A percentile compares a stretch with the other conserved stretches of the same genome.
phyloP scores from a whole-genome alignment of 1,140 invertebrate species.

The Hermatobates lingyangjiaoensis region DNA sequence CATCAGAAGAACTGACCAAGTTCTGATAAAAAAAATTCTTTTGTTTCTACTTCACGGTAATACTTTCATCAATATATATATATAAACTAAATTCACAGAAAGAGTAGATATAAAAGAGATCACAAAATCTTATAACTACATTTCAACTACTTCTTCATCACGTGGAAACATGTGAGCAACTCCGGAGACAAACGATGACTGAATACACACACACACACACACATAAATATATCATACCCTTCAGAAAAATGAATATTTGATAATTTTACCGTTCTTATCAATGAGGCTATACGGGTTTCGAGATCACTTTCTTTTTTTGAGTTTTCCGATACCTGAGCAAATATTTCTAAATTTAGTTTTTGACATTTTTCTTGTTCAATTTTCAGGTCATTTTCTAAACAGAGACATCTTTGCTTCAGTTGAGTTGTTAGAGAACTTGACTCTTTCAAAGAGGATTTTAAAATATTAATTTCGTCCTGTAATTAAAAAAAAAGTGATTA shows the following conservation, averaged over 20 bases:
- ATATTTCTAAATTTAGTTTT: constrained; percentile 5
- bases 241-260: neutral
- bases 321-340: constrained; percentile 5
- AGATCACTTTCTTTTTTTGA: constrained; percentile 8
- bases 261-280: constrained; percentile 3
- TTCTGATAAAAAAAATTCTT: too few relatives aligned
- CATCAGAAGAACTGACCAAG: too few relatives aligned
- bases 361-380: constrained; percentile 5
- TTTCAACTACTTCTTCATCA: neutral
- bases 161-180: neutral
- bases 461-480: constrained; percentile 5
- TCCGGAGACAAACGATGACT: neutral
- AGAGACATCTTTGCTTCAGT: neutral
- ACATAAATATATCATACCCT: neutral
- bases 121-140: neutral
- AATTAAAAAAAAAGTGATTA: neutral
- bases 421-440: neutral
- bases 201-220: neutral
- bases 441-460: neutral
- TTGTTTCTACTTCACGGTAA: neutral
- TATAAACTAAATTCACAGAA: neutral
- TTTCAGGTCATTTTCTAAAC: constrained; percentile 3
- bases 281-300: constrained; percentile 1
- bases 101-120: neutral
- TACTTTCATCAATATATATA: neutral